Evolutionary conservation across 2,888 invertebrate species (phyloP).

Genomic region (Drosophila koepferae): DNA sequence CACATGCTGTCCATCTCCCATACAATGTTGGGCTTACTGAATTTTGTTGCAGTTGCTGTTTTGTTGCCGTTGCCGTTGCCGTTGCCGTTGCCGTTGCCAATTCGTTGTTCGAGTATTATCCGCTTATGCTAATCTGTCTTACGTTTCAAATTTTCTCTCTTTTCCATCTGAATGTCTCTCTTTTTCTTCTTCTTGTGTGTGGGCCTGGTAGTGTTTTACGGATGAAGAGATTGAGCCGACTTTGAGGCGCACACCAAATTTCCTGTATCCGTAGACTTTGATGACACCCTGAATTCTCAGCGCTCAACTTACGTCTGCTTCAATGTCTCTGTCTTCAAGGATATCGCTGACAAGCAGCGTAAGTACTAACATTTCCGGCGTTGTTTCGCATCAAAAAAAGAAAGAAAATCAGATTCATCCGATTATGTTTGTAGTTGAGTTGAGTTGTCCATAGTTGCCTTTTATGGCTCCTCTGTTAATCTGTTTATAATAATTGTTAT

Average conservation of each 20-base stretch:
- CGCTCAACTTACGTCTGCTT: slow-evolving; percentile 35
- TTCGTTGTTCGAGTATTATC: slow-evolving; percentile 64
- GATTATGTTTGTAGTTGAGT: slow-evolving; percentile 54
- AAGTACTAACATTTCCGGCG: slow-evolving; percentile 67
- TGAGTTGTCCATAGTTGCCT: slow-evolving; percentile 57
- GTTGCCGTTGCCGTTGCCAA: slow-evolving; percentile 40
- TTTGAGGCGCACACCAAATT: slow-evolving; percentile 40
- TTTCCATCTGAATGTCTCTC: slow-evolving; percentile 21
- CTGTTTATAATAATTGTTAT: slow-evolving; percentile 59
- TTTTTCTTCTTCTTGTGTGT: slow-evolving; percentile 1
- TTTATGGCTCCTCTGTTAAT: slow-evolving; percentile 34
- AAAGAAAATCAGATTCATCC: slow-evolving; percentile 47
- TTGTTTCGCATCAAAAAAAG: slow-evolving; percentile 23
- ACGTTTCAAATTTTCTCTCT: slow-evolving; percentile 58
- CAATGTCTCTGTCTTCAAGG: slow-evolving; percentile 77
- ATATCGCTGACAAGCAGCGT: slow-evolving; percentile 64
- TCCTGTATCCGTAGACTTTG: slow-evolving; percentile 49
- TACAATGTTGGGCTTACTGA: slow-evolving; percentile 31
- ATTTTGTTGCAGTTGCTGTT: slow-evolving; percentile 39
- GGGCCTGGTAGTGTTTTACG: slow-evolving; percentile 41
- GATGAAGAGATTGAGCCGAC: slow-evolving; percentile 66
- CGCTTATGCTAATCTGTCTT: slow-evolving; percentile 80
- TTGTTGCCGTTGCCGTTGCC: slow-evolving; percentile 38
- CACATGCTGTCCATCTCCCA: slow-evolving; percentile 52
- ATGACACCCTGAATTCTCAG: slow-evolving; percentile 53